Evolutionary conservation across 2,113 vertebrate genomes (phyloP), one percentile per base, ranked within the genome.

Genomic region (Oplegnathus fasciatus): DNA sequence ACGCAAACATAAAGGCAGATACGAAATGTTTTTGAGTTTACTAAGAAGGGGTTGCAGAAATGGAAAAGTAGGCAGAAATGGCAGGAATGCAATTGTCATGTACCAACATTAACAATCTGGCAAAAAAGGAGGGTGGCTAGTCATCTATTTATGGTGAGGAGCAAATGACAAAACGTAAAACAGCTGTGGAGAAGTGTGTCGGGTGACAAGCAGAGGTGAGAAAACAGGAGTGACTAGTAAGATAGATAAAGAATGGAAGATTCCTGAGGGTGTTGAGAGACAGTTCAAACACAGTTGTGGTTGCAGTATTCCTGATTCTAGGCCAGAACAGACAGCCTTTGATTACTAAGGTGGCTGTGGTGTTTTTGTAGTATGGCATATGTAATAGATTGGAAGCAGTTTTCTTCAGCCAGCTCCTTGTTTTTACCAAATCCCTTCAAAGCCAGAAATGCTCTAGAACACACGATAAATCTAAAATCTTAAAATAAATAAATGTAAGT

Each of bases 1-100:
- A 73, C 60, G 10, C 70, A 30, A 66, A 73, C 52, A 76, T n/a
- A 44, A 62, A 55, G 40, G 18, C 50, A 67, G 28, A 57, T 11
- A 28, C 64, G 48, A 42, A 62, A 64, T 11, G 73, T 10, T 66
- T 75, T 24, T 32, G 10, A 32, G 24, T 26, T 50, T 17, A 30
- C 15, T 55, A 18, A 73, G 9, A 30, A 17, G 20, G 4, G 20
- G 60, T 5, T 24, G 34, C 20, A 44, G 40, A 9, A 58, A 32
- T 3, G 42, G 17, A 50, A 67, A 52, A 24, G 20, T 50, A 71
- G 46, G 4, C 50, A 52, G 22, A 66, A 75, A 75, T 78, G 37
- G 13, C 26, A 77, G 52, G 6, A 34, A 65, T 44, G 2, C 18
- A 54, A 42, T 44, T 42, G 32, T 1, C 42, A 30, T 24, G 18